Evolutionary conservation across 1,140 invertebrate species (phyloP).

Genomic region (Caenorhabditis brenneri): DNA sequence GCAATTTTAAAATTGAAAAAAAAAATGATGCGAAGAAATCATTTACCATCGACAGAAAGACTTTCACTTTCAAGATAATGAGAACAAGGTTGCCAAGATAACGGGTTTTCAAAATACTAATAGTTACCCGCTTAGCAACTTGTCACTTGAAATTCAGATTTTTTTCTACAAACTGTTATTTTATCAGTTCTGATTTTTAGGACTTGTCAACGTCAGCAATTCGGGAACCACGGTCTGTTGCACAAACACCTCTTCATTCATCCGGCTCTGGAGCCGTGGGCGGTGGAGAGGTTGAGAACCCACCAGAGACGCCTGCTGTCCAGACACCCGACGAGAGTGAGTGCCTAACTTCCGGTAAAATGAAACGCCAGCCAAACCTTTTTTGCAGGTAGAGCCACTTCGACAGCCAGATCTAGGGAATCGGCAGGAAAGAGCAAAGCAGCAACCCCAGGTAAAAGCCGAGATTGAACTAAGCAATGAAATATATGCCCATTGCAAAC

Average conservation of each 20-base stretch:
- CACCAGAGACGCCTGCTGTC: neutral
- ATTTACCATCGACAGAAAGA: too few species aligned
- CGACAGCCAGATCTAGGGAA: neutral
- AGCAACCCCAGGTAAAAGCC: neutral
- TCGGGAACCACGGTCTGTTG: constrained; percentile 34
- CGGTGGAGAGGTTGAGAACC: neutral
- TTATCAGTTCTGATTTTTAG: too few species aligned
- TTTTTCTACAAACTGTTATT: too few species aligned
- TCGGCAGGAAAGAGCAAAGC: neutral
- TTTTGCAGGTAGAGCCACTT: constrained; percentile 16
- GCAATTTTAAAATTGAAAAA: too few species aligned
- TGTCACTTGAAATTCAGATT: too few species aligned
- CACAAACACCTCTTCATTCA: constrained; percentile 17
- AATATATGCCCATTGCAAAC: too few species aligned
- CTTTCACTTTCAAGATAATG: too few species aligned
- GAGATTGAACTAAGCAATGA: neutral
- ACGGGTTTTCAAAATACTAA: too few species aligned
- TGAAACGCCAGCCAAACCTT: neutral
- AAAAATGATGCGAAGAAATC: too few species aligned
- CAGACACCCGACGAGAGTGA: constrained; percentile 26
- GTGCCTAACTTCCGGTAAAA: neutral
- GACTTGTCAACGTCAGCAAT: constrained; percentile 28
- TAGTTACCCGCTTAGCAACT: too few species aligned
- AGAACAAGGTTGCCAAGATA: too few species aligned
- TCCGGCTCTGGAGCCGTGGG: neutral